Evolutionary conservation across 1,140 invertebrate species (phyloP).

Genomic region (Nebria ingens): DNA sequence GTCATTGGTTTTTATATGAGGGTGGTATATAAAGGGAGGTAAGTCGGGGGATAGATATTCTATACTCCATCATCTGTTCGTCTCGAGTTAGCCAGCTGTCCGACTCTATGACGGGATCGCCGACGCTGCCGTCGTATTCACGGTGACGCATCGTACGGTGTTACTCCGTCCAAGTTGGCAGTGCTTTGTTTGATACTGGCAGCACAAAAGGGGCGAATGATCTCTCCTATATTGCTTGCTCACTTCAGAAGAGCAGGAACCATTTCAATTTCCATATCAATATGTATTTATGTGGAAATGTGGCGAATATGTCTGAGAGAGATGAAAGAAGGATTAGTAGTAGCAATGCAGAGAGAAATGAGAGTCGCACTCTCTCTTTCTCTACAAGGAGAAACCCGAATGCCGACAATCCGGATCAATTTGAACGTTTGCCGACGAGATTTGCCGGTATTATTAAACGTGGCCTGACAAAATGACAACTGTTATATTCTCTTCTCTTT

Average conservation of each 20-base stretch:
- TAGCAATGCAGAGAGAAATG: neutral
- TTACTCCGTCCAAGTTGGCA: neutral
- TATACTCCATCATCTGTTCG: conserved; percentile 3
- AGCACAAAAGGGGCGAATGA: conserved; percentile 5
- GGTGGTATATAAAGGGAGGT: neutral
- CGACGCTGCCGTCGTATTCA: neutral
- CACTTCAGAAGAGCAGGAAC: neutral
- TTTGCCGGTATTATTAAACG: neutral
- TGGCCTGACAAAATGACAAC: conserved; percentile 3
- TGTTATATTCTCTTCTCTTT: neutral
- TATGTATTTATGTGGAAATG: conserved; percentile 7
- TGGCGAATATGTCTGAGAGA: neutral
- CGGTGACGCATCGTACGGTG: neutral
- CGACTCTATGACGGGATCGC: no score
- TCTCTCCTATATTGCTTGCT: neutral
- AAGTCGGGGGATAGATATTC: neutral
- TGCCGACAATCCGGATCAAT: neutral
- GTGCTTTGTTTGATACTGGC: conserved; percentile 5
- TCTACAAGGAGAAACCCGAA: neutral
- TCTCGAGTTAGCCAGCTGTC: conserved; percentile 1
- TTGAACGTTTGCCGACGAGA: conserved; percentile 5
- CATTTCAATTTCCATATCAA: conserved; percentile 8
- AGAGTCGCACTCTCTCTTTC: neutral
- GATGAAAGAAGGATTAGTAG: neutral
- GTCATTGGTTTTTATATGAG: neutral